Conservation (phyloP, 2,797 vertebrate genomes). For the Prionace glauca region DNA sequence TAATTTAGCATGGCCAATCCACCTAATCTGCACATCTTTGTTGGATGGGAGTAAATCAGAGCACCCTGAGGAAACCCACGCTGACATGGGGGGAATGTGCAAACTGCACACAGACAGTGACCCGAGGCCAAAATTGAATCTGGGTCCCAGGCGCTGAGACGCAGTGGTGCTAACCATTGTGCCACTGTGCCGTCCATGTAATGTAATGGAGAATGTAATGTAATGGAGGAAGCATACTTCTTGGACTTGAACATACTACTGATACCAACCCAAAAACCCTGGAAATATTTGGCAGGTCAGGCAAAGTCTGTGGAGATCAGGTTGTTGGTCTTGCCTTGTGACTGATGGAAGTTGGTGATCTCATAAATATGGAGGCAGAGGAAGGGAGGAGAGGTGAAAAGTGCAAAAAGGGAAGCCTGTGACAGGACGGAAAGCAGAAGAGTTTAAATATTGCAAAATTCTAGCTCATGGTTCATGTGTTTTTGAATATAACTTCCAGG, state of each 20-base stretch:
- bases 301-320: neutral
- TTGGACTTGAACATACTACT: neutral
- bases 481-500: neutral
- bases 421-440: neutral
- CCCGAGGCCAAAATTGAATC: too few species aligned
- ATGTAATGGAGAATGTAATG: neutral
- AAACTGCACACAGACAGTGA: too few species aligned
- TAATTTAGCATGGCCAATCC: too few species aligned
- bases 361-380: neutral
- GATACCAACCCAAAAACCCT: neutral
- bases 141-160: too few species aligned
- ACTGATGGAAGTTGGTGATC: too few species aligned
- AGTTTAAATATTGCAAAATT: neutral
- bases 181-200: too few species aligned
- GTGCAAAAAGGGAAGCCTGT: neutral
- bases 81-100: too few species aligned
- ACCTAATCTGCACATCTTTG: too few species aligned
- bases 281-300: neutral
- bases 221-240: neutral
- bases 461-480: neutral
- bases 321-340: neutral
- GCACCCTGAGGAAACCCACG: too few species aligned
- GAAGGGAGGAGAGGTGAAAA: neutral
- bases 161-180: too few species aligned
- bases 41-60: too few species aligned